phyloP scores from a whole-genome alignment of 2,113 vertebrate genomes.

The Apodemus sylvaticus region DNA sequence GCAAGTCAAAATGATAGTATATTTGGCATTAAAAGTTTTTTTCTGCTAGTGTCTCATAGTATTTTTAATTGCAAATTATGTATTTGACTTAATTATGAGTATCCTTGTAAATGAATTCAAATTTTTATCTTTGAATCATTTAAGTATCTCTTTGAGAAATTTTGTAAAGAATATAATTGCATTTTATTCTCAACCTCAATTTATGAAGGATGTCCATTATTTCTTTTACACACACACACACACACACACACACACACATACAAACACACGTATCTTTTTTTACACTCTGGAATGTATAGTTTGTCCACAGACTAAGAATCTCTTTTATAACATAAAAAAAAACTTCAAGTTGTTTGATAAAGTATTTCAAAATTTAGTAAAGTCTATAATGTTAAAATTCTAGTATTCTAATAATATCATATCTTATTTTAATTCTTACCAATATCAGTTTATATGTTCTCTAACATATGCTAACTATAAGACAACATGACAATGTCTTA shows the following conservation, averaged over 20 bases:
- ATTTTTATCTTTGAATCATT: background rate
- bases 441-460: background rate
- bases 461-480: background rate
- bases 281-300: background rate
- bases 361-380: slow-evolving; percentile 62
- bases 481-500: background rate
- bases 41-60: background rate
- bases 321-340: background rate
- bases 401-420: slow-evolving; percentile 19
- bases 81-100: background rate
- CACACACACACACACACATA: background rate
- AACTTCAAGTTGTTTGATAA: slow-evolving; percentile 54
- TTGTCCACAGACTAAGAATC: background rate
- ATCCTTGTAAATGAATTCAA: background rate
- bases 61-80: background rate
- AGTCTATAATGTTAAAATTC: slow-evolving; percentile 54
- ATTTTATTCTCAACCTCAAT: background rate
- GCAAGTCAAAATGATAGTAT: background rate
- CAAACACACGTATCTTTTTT: background rate
- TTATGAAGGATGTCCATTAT: background rate
- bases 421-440: slow-evolving; percentile 55
- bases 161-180: background rate
- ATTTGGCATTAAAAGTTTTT: background rate
- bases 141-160: background rate
- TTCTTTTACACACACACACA: background rate